Base-by-base conservation (phyloP, 2,797 vertebrate species). In the Emydoidea blandingii region DNA sequence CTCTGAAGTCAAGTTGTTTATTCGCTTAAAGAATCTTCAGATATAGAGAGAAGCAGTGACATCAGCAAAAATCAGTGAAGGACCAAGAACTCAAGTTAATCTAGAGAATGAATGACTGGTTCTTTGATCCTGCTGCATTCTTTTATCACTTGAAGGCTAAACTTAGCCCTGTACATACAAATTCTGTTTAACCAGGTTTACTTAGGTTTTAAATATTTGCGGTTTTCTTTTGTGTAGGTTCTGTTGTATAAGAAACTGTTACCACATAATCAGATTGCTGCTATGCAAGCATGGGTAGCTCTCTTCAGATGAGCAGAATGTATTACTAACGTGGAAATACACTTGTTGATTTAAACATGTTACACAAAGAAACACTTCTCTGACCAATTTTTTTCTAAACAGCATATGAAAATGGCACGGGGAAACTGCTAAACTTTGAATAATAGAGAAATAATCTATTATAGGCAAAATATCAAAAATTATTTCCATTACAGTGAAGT, bases 71-170 rank as follows among this genome's bases (percentile, higher is more conserved):
- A 97, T 97, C 96, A 96, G 87, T 94, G 92, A 92, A 90, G 92
- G 90, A 96, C 0, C 50, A 91, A 91, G 92, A 94, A 76, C 85
- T 79, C 96, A 96, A 94, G 95, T 96, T 97, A 97, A 98, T 94
- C 92, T 97, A 95, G 95, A 96, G 94, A 98, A 97, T 97, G 87
- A 97, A 84, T 96, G 96, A 97, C 97, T 95, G 93, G 83, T 89
- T 97, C 97, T 98, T 98, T 98, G 97, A 98, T 97, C 97, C 96
- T 94, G 7, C 84, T 96, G 90, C 95, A 85, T 96, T 97, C 96
- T 95, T 65, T 5, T 95, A 92, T 96, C 96, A 94, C 86, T 94
- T 96, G 88, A 93, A 93, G 89, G 95, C 96, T 97, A 97, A 94
- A 97, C 95, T 97, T 97, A 97, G 96, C 92, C 93, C 91, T 93